Base-by-base conservation (phyloP, 2,888 invertebrate genomes). In the Sericinus montela region DNA sequence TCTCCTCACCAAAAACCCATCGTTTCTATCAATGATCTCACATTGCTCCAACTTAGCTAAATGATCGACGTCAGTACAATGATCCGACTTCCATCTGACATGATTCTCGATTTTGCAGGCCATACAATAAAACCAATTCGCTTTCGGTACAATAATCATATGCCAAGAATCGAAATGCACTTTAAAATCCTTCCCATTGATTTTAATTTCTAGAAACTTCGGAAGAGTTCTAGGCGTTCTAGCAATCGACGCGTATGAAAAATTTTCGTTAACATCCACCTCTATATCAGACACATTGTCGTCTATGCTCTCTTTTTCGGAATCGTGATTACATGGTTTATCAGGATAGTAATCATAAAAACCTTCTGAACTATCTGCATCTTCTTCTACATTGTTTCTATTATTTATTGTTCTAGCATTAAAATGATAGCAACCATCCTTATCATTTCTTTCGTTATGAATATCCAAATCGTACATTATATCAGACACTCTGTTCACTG, bases 201-300 rank as follows among this genome's bases (percentile, higher is more conserved):
- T 37, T 19, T 65, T 59, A 4, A 64, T 54, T 35, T 62, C 62
- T 11, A 64, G 30, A 39, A 52, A 60, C 10, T 59, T 53, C 0
- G 69, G 62, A 1, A 50, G 19, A 0, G 41, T 32, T 0, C 51
- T 52, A 0, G 54, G 54, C 38, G 55, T 64, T 30, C 55, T 65
- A 0, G 65, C 66, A 48, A 72, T 65, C 1, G 60, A 54, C 0
- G 71, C 71, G 16, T 73, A 75, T 0, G 72, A 71, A 4, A 40
- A 4, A 8, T 50, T 36, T 10, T 51, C 36, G 10, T 3, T 4
- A n/a, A 14, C 11, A 4, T 42, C 47, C 7, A 6, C 30, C 28
- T 25, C 38, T 16, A 19, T 34, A 23, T 51, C 41, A 10, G 50
- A 38, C 8, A 11, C 1, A n/a, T 8, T 15, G 30, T 48, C 48